Base-by-base conservation (phyloP, 2,888 invertebrate species). In the Callimorpha dominula region DNA sequence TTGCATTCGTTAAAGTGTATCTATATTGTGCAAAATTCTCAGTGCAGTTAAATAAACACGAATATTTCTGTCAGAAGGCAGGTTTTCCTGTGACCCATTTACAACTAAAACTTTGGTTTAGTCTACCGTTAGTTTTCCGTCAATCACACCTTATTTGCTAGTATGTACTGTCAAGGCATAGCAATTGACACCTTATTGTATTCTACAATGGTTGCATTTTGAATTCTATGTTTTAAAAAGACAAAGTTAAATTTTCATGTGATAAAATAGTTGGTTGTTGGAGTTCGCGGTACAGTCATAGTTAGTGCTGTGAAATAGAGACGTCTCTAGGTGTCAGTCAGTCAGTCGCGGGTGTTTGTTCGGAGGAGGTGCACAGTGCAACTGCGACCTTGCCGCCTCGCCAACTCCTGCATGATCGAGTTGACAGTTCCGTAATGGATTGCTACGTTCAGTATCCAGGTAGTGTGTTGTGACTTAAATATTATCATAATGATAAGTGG, bases 361-460 rank as follows among this genome's bases (percentile, higher is more conserved):
- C 77, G 83, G 71, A 66, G 76, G 85, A 82, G 78, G 81, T 87
- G 87, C 86, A 86, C 84, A 85, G 84, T 93, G 92, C 92, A 93
- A 87, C 89, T 87, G 76, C 88, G 92, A 93, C 94, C 94, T 95
- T 94, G 94, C 87, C 86, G 88, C 88, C 87, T 89, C 87, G 86
- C 89, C 88, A 90, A 88, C 92, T 91, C 90, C 91, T 87, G 92
- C 91, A 91, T 88, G 88, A 90, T 88, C 88, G 80, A 85, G 84
- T 89, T 89, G 92, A 91, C 93, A 90, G 87, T 91, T 89, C 87
- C 78, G 81, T 91, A 90, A 94, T 93, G 91, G 91, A 94, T 93
- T 90, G 87, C 88, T 88, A 84, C 86, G 84, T 89, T 79, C 91
- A 90, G 83, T 90, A 88, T 81, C 91, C 91, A 92, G 91, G 92